These are phyloP conservation scores for Cirrhinus molitorella DNA, from an alignment of 2,797 vertebrate species.

Conservation along the genomic window DNA sequence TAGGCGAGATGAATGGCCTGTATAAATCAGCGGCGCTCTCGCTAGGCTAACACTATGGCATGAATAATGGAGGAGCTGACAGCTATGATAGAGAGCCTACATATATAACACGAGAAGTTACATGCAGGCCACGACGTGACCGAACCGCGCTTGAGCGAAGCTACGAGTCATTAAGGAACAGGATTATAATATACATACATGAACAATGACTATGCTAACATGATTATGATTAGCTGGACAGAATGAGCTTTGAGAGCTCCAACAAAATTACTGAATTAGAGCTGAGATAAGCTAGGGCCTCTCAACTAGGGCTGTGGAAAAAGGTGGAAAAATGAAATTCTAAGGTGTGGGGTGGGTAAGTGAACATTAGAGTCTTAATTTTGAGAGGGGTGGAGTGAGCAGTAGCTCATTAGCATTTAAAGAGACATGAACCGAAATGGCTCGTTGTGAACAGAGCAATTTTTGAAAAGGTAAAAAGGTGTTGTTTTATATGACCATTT, in stretches of 20 bases:
- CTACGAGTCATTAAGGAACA: slow-evolving; percentile 17
- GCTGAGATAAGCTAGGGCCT: background rate
- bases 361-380: too few species aligned
- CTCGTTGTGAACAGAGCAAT: too few species aligned
- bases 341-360: background rate
- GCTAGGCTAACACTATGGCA: slow-evolving; percentile 52
- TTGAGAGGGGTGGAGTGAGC: too few species aligned
- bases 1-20: slow-evolving; percentile 51
- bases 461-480: too few species aligned
- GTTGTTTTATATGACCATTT: too few species aligned
- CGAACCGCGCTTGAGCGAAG: background rate
- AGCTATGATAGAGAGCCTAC: slow-evolving; percentile 43
- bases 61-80: slow-evolving; percentile 59
- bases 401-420: too few species aligned
- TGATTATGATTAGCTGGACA: background rate
- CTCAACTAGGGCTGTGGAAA: background rate
- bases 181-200: slow-evolving; percentile 15
- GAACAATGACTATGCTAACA: background rate
- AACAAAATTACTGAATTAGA: background rate
- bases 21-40: slow-evolving; percentile 46
- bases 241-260: background rate
- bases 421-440: too few species aligned
- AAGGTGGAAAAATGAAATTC: too few species aligned
- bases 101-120: slow-evolving; percentile 48
- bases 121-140: background rate